A percentile compares a stretch with the other conserved stretches of the same genome.
Evolutionary conservation across 35 echinoderm and acorn worm species (phyloP).

Genomic region (Lytechinus variegatus): DNA sequence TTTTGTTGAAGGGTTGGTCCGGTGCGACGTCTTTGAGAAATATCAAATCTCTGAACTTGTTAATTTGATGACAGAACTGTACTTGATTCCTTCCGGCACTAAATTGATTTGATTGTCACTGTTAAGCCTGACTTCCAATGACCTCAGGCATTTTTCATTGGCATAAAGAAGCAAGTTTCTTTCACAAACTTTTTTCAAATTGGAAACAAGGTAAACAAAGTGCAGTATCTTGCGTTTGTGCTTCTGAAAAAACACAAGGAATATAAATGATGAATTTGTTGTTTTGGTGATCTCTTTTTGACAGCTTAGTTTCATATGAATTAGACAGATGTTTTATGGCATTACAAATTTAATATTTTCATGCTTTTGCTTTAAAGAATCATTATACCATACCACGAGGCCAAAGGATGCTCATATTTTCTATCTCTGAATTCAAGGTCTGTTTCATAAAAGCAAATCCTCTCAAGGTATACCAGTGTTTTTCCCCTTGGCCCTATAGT

Average conservation of each 20-base stretch:
- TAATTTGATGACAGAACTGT: background rate
- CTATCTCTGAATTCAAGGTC: too few relatives aligned
- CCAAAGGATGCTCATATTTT: too few relatives aligned
- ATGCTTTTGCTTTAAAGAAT: too few relatives aligned
- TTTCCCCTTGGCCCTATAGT: background rate
- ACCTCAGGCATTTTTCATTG: background rate
- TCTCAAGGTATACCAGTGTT: background rate
- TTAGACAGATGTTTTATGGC: too few relatives aligned
- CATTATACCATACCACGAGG: too few relatives aligned
- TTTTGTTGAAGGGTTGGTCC: background rate
- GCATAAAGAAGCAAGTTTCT: background rate
- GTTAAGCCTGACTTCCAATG: background rate
- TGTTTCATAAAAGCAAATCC: too few relatives aligned
- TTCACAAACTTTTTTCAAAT: background rate
- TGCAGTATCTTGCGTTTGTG: background rate
- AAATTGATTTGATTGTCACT: background rate
- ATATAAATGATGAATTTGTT: too few relatives aligned
- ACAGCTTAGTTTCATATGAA: too few relatives aligned
- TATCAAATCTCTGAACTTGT: background rate
- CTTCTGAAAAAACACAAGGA: background rate
- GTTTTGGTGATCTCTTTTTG: too few relatives aligned
- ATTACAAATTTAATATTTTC: too few relatives aligned
- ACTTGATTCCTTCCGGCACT: background rate
- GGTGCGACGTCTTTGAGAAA: background rate
- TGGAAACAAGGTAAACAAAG: background rate